Conservation (phyloP, 2,888 invertebrate species). For the Lasius platythorax region DNA sequence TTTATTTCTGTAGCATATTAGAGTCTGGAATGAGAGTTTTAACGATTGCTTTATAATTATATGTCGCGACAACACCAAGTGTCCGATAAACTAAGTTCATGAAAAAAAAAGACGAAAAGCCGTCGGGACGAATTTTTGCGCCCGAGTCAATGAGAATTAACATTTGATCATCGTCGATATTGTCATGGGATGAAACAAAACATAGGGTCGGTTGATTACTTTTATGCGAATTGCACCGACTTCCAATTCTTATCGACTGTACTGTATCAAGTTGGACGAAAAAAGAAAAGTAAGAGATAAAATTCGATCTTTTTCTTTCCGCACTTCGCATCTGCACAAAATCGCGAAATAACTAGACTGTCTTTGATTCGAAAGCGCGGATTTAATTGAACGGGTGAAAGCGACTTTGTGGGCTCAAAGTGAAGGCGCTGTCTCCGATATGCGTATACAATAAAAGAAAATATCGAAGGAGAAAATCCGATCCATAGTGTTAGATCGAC, state of each 20-base stretch:
- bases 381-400: constrained; percentile 75
- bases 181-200: constrained; percentile 11
- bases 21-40: constrained; percentile 13
- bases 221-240: constrained; percentile 26
- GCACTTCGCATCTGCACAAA: constrained; percentile 33
- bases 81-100: not conserved
- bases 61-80: not conserved
- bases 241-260: constrained; percentile 2
- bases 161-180: constrained; percentile 15
- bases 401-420: constrained; percentile 69
- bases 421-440: constrained; percentile 70
- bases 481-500: constrained; percentile 58
- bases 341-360: constrained; percentile 65
- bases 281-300: not conserved
- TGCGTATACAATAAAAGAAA: constrained; percentile 73
- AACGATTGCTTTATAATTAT: not conserved
- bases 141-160: constrained; percentile 41
- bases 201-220: not conserved
- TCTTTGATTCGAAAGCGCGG: constrained; percentile 70
- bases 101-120: not conserved
- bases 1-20: not conserved
- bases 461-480: constrained; percentile 69
- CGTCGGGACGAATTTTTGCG: not conserved
- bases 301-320: not conserved
- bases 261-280: not conserved